Evolutionary conservation across 2,113 vertebrate species (phyloP).

Genomic region (Saccopteryx leptura): DNA sequence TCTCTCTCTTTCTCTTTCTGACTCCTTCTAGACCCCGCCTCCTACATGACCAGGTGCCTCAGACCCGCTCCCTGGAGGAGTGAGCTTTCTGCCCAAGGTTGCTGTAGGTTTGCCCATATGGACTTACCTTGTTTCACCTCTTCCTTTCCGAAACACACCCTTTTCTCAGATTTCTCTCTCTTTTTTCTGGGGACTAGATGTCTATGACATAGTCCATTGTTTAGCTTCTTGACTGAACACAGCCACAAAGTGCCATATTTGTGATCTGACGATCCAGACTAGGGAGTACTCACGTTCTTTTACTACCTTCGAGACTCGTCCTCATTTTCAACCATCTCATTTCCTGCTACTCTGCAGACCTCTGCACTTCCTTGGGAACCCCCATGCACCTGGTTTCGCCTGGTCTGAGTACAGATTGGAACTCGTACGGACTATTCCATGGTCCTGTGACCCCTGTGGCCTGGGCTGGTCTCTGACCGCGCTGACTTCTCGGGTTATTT

Average conservation of each 20-base stretch:
- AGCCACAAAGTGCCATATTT: neutral
- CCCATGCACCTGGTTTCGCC: neutral
- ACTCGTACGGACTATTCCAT: neutral
- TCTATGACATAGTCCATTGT: neutral
- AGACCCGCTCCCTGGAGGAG: neutral
- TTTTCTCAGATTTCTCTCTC: neutral
- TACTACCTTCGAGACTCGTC: neutral
- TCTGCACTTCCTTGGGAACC: neutral
- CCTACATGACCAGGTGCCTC: neutral
- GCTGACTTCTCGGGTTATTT: neutral
- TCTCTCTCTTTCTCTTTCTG: neutral
- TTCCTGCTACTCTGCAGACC: neutral
- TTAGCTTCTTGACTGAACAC: neutral
- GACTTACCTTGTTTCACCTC: neutral
- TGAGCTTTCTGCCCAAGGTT: neutral
- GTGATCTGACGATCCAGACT: neutral
- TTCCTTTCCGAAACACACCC: neutral
- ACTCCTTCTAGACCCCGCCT: neutral
- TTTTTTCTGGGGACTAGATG: neutral
- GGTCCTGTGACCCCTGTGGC: neutral
- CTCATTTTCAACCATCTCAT: neutral
- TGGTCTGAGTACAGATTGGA: neutral
- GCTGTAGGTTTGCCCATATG: too few species aligned
- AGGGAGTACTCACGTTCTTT: neutral
- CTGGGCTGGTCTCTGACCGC: neutral